phyloP scores from a whole-genome alignment of 2,797 vertebrate genomes.

The Schizothorax lantsangensis region DNA sequence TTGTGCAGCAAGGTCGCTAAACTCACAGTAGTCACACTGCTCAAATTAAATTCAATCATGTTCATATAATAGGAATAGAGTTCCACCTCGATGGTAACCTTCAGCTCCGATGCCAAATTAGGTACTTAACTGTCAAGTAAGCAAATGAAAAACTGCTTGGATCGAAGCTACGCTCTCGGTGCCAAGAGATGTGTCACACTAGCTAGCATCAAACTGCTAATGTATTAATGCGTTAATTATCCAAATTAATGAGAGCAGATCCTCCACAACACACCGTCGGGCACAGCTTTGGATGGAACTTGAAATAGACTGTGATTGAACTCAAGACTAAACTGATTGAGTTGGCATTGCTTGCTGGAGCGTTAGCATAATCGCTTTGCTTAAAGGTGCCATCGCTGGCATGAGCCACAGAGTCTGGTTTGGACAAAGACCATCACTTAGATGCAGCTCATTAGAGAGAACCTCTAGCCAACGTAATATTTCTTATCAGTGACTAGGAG shows the following conservation, averaged over 20 bases:
- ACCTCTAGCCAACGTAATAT: slow-evolving; percentile 62
- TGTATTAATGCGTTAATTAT: slow-evolving; percentile 64
- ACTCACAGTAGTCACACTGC: slow-evolving; percentile 46
- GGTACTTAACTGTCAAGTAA: slow-evolving; percentile 68
- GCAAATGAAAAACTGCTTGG: slow-evolving; percentile 61
- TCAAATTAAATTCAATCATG: slow-evolving; percentile 65
- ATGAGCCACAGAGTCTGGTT: slow-evolving; percentile 13
- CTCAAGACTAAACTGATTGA: slow-evolving; percentile 37
- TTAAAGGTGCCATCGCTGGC: slow-evolving; percentile 23
- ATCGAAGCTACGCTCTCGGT: slow-evolving; percentile 48
- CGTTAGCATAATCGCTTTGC: slow-evolving; percentile 24
- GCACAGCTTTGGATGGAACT: slow-evolving; percentile 40
- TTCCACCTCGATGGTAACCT: slow-evolving; percentile 61
- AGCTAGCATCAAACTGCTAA: slow-evolving; percentile 54
- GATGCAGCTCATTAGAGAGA: slow-evolving; percentile 70
- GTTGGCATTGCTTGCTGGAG: slow-evolving; percentile 8
- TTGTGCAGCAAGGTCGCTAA: slow-evolving; percentile 58
- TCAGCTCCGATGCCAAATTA: slow-evolving; percentile 64
- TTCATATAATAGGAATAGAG: slow-evolving; percentile 65
- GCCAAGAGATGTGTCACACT: slow-evolving; percentile 56
- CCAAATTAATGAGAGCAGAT: slow-evolving; percentile 58
- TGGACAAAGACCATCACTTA: slow-evolving; percentile 27
- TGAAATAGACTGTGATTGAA: slow-evolving; percentile 29
- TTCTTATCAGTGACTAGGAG: slow-evolving; percentile 72
- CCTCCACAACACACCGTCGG: slow-evolving; percentile 35